Percentiles rank a stretch among this genome's conserved stretches.
Evolutionary conservation across 2,888 invertebrate genomes (phyloP).

Genomic region (Torymus texanus): DNA sequence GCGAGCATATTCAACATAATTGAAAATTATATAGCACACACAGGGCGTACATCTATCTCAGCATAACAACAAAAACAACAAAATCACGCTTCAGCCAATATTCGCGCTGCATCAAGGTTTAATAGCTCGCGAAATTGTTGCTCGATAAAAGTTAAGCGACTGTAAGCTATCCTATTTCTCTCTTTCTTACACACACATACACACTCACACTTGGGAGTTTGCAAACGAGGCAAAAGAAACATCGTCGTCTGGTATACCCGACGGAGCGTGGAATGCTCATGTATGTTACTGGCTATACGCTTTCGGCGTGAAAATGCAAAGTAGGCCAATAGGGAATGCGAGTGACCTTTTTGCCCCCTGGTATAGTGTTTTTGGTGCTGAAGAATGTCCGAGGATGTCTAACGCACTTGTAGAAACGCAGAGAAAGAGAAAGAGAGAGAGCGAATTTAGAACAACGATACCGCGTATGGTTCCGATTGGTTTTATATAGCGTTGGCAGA

Average conservation of each 20-base stretch:
- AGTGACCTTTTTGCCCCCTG: neutral
- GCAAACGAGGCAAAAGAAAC: neutral
- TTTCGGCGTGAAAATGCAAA: constrained; percentile 5
- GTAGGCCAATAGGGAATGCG: constrained; percentile 35
- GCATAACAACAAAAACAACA: too few species aligned
- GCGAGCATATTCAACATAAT: too few species aligned
- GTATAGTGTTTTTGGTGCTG: too few species aligned
- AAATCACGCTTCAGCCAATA: too few species aligned
- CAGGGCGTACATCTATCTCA: too few species aligned
- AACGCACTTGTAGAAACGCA: neutral
- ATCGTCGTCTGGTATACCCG: neutral
- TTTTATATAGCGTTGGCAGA: neutral
- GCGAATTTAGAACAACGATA: constrained; percentile 32
- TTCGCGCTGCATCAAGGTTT: constrained; percentile 28
- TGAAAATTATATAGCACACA: too few species aligned
- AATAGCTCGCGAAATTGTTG: constrained; percentile 44
- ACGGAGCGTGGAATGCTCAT: too few species aligned
- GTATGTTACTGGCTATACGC: too few species aligned
- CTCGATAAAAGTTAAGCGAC: constrained; percentile 32
- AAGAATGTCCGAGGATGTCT: too few species aligned
- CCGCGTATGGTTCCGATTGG: neutral
- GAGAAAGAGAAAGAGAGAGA: too few species aligned
- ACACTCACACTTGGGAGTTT: too few species aligned
- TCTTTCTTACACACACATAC: too few species aligned
- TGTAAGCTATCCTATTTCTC: constrained; percentile 3